Base-by-base conservation (phyloP, 2,797 vertebrate genomes). In the Bradypodion pumilum region DNA sequence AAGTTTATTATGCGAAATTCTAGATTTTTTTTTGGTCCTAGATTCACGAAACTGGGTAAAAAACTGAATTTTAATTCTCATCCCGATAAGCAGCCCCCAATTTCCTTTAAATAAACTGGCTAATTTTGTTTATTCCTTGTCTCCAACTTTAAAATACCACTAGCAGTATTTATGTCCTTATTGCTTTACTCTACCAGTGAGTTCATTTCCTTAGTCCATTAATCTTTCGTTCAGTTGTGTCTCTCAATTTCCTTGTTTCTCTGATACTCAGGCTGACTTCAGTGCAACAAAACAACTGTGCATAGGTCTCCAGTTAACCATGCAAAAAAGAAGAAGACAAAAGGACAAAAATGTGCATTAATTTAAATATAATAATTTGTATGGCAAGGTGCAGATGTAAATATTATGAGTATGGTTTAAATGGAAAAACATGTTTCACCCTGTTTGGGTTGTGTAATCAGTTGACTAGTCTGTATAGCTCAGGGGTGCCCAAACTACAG, bases 71-170 rank as follows among this genome's bases (percentile, higher is more conserved):
- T 52, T 27, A 56, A 76, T 68, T 19, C 19, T n/a, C 3, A 1
- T 76, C 68, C 46, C 37, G 52, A 68, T 40, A 56, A 78, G 60
- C 25, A 78, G 19, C 4, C n/a, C 12, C 16, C 44, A n/a, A n/a
- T 52, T 62, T 60, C 52, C n/a, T 19, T 84, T 46, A 74, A 29
- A 27, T 13, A 74, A 52, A 10, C n/a, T 42, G 65, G 27, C 23
- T 91, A 70, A 49, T 84, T 81, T 88, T 84, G 83, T 32, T 40
- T 86, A 89, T 87, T 86, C 77, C 72, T 16, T 78, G 82, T 86
- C 82, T 81, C 40, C 70, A 59, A 40, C 49, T 83, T 60, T 59
- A 32, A 83, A 85, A 78, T 81, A 25, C 25, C 29, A 40, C 70
- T 89, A 66, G 59, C 73, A 86, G 1, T 86, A 9, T 49, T 77